Percentiles rank a stretch among this genome's conserved stretches.
These are phyloP conservation scores for Temnothorax curvispinosus DNA, from an alignment of 1,140 invertebrate genomes.

Conservation along the genomic window DNA sequence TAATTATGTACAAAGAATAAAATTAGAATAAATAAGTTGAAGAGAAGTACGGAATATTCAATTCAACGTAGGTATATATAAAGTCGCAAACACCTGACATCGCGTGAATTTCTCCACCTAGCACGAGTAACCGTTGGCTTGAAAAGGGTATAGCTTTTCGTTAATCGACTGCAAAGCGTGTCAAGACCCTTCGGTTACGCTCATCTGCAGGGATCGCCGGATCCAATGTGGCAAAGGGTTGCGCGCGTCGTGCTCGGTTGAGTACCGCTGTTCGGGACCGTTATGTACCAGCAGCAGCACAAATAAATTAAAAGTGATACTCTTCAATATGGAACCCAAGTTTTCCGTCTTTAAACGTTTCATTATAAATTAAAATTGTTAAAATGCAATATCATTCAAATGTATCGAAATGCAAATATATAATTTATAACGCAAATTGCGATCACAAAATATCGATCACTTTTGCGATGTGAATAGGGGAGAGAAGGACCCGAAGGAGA, in stretches of 20 bases:
- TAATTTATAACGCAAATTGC: constrained; percentile 2
- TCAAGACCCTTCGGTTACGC: constrained; percentile 32
- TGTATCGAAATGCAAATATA: neutral
- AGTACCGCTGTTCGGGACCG: constrained; percentile 35
- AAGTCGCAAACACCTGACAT: constrained; percentile 6
- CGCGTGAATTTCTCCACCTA: constrained; percentile 27
- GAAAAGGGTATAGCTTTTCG: constrained; percentile 39
- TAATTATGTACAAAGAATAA: neutral
- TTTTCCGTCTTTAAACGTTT: constrained; percentile 17
- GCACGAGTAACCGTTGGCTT: constrained; percentile 18
- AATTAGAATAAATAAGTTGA: neutral
- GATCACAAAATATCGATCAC: neutral
- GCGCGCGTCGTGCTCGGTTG: neutral
- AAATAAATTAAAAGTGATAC: constrained; percentile 54
- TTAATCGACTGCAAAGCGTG: constrained; percentile 41
- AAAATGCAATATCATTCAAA: constrained; percentile 28
- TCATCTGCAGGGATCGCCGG: constrained; percentile 29
- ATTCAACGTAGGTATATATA: neutral
- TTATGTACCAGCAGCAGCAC: constrained; percentile 39
- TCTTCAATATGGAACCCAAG: neutral
- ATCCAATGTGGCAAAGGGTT: constrained; percentile 18
- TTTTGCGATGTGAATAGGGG: neutral
- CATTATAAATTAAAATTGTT: neutral
- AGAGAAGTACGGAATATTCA: neutral
- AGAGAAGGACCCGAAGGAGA: neutral